Evolutionary conservation across 2,113 vertebrate species (phyloP), one percentile per base, ranked within the genome.

Genomic region (Atrichornis clamosus): DNA sequence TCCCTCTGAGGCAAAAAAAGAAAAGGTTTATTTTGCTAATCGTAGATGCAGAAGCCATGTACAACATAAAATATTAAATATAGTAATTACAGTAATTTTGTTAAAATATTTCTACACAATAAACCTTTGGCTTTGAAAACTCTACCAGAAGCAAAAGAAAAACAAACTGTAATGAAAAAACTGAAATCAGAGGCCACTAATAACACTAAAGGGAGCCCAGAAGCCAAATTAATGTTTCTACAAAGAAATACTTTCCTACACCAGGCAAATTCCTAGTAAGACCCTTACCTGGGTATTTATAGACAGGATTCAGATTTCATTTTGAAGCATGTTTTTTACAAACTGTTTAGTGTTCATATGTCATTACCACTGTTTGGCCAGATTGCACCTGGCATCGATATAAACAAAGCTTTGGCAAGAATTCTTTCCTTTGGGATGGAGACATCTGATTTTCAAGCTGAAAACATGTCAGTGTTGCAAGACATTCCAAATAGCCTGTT

Each of bases 361-460:
- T 97, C 97, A 96, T 97, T 97, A 96, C 97, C 96, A 97, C 96
- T 96, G 96, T 97, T 97, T 90, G 77, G 96, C 97, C 95, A 95
- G 96, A 95, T 97, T 97, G 95, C 97, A 98, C 97, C 98, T 98
- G 97, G 97, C 97, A 97, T 96, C 92, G 75, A 90, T 90, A 91
- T 95, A 92, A 97, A 97, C 96, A 97, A 88, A 95, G 96, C 87
- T 92, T 98, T 98, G 97, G 98, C 97, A 97, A 96, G 95, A 94
- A 75, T 94, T 94, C 84, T 95, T 77, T 88, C 97, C 96, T 86
- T 97, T 97, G 97, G 97, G 97, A 97, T 95, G 55, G 75, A 96
- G 96, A 98, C 97, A 97, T 97, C 97, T 95, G 96, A 97, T 97
- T 98, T 97, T 87, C 95, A 95, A 96, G 96, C 98, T 97, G 96